Evolutionary conservation across 2,888 invertebrate species (phyloP).

Genomic region (Dysmachus trigonus): DNA sequence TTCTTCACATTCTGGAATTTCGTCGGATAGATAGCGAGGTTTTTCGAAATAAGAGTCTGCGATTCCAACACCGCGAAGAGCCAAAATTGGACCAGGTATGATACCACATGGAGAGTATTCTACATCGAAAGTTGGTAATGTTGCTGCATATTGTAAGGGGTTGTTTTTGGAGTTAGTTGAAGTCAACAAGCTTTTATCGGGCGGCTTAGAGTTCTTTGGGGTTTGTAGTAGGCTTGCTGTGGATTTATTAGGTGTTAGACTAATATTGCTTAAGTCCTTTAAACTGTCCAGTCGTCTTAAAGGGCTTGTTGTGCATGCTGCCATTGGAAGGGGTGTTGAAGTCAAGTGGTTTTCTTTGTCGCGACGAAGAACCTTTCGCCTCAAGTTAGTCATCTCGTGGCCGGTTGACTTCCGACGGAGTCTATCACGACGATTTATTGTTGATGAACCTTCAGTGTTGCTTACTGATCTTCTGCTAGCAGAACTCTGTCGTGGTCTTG

Average conservation of each 20-base stretch:
- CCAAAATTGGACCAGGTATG: constrained; percentile 60
- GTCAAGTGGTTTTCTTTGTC: constrained; percentile 60
- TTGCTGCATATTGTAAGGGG: constrained; percentile 51
- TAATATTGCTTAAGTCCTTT: constrained; percentile 59
- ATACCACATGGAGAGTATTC: constrained; percentile 62
- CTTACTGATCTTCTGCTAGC: constrained; percentile 37
- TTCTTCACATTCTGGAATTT: constrained; percentile 5
- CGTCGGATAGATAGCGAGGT: constrained; percentile 58
- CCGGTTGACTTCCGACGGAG: constrained; percentile 54
- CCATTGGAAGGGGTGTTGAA: constrained; percentile 52
- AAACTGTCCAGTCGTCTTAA: constrained; percentile 53
- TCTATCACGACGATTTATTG: constrained; percentile 46
- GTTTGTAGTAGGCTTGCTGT: constrained; percentile 41
- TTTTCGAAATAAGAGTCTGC: constrained; percentile 63
- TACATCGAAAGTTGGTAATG: constrained; percentile 56
- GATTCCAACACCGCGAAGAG: constrained; percentile 61
- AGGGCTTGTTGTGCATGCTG: constrained; percentile 42
- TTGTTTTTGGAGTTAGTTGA: constrained; percentile 4
- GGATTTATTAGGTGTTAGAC: constrained; percentile 51
- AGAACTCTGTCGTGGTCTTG: not conserved
- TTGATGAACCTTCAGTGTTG: constrained; percentile 30
- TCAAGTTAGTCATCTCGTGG: constrained; percentile 46
- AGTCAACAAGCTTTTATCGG: not conserved
- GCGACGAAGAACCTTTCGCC: constrained; percentile 34
- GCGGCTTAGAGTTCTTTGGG: constrained; percentile 28